A percentile compares a stretch with the other conserved stretches of the same genome.
phyloP scores from a whole-genome alignment of 2,797 vertebrate species.

The Ara ararauna region DNA sequence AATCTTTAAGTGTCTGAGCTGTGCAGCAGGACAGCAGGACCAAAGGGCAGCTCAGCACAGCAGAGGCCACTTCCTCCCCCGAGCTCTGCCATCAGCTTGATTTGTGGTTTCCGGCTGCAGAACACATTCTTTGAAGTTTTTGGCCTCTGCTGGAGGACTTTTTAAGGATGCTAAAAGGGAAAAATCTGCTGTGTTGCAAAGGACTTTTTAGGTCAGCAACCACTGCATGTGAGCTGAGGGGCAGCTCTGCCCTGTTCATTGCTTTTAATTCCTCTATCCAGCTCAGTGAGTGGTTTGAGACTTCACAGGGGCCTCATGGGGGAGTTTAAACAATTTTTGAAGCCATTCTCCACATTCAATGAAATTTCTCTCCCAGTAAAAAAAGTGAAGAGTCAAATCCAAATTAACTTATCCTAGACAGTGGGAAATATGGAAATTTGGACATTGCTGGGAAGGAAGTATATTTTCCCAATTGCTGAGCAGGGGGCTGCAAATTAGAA shows the following conservation, averaged over 20 bases:
- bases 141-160: conserved; percentile 48
- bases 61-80: conserved; percentile 56
- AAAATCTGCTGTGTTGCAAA: conserved; percentile 33
- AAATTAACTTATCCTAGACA: background rate
- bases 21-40: background rate
- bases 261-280: background rate
- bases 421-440: background rate
- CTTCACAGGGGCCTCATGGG: background rate
- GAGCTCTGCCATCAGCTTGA: conserved; percentile 60
- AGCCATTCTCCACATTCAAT: background rate
- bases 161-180: conserved; percentile 51
- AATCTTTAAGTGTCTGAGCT: background rate
- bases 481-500: background rate
- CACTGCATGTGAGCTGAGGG: background rate
- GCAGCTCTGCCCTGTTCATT: background rate
- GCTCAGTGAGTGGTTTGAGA: background rate
- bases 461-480: background rate
- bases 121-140: conserved; percentile 67
- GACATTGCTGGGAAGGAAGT: background rate
- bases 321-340: background rate
- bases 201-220: conserved; percentile 51
- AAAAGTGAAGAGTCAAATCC: background rate
- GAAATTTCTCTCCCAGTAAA: background rate
- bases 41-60: background rate
- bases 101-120: conserved; percentile 63